Conservation (phyloP, 2,888 invertebrate genomes). For the Cerastis rubricosa region DNA sequence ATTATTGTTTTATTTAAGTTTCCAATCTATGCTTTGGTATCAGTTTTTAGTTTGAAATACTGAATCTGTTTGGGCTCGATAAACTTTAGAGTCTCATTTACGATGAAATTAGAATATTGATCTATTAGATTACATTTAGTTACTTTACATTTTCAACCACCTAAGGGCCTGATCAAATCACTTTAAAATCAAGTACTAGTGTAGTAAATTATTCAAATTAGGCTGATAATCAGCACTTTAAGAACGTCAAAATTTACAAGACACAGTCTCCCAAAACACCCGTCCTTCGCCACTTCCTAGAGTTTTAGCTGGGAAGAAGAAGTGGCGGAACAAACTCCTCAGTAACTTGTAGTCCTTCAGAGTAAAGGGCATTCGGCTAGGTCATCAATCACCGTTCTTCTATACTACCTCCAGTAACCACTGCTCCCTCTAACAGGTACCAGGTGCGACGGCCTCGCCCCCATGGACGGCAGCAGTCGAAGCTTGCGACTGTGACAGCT, state of each 20-base stretch:
- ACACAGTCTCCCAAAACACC: no score
- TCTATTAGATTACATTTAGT: background rate
- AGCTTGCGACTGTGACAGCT: constrained; percentile 78
- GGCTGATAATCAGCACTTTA: no score
- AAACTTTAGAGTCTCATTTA: background rate
- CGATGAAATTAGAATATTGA: no score
- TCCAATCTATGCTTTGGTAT: constrained; percentile 3
- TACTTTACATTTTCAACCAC: background rate
- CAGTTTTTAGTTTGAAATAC: background rate
- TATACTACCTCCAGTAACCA: background rate
- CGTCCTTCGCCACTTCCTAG: no score
- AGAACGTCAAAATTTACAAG: no score
- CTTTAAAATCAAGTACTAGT: no score
- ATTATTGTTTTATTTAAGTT: constrained; percentile 33
- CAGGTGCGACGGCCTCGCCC: constrained; percentile 82
- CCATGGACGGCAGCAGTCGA: constrained; percentile 86
- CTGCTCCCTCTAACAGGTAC: constrained; percentile 71
- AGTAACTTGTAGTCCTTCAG: no score
- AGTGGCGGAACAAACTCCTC: no score
- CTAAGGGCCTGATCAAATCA: background rate
- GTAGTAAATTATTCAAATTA: no score
- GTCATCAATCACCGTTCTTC: background rate
- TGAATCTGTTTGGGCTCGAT: background rate
- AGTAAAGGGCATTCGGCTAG: no score
- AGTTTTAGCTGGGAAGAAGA: no score